Evolutionary conservation across 2,888 invertebrate species (phyloP).

Genomic region (Druceiella hillmani): DNA sequence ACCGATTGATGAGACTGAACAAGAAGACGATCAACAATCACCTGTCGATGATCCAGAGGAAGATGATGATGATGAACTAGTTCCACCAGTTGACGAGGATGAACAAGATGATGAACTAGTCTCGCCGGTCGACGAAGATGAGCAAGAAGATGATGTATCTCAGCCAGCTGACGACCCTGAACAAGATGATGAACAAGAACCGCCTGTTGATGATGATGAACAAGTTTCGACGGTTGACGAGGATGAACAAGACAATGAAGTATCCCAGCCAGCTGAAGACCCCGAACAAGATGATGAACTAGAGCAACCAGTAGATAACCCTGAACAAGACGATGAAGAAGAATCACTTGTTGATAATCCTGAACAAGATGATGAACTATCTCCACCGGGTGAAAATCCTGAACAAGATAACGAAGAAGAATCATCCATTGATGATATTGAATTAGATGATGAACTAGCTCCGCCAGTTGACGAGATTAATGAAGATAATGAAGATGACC

Average conservation of each 20-base stretch:
- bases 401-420: conserved; percentile 8
- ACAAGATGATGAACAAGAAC: not conserved
- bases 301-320: not conserved
- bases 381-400: conserved; percentile 2
- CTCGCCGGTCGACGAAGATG: conserved; percentile 3
- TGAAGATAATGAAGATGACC: too few relatives aligned
- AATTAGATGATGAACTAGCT: too few relatives aligned
- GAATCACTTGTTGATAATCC: not conserved
- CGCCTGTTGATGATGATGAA: conserved; percentile 1
- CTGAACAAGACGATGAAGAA: not conserved
- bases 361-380: conserved; percentile 3
- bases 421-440: too few relatives aligned
- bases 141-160: conserved; percentile 9
- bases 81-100: conserved; percentile 2
- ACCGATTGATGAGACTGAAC: conserved; percentile 4
- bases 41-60: conserved; percentile 1
- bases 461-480: too few relatives aligned
- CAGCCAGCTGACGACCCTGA: not conserved
- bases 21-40: not conserved
- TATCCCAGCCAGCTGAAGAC: conserved; percentile 3
- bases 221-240: conserved; percentile 1
- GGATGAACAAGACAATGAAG: conserved; percentile 4
- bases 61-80: not conserved
- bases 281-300: conserved; percentile 9
- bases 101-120: conserved; percentile 5